Evolutionary conservation across 2,888 invertebrate species (phyloP).

Genomic region (Spilosoma lubricipeda): DNA sequence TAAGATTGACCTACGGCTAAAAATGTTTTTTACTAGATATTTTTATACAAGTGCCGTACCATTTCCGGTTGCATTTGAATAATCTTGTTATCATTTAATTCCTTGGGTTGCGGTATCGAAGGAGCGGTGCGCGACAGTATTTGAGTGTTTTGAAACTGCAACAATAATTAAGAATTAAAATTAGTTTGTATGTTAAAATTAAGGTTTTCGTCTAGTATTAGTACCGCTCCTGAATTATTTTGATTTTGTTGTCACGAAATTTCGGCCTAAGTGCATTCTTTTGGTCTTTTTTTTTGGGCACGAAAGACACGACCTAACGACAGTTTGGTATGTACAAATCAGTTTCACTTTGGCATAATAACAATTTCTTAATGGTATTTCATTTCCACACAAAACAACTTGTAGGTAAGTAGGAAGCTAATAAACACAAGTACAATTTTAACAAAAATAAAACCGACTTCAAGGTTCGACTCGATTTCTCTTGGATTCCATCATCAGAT

Average conservation of each 20-base stretch:
- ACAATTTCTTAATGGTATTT: too few species aligned
- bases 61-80: slow-evolving; percentile 10
- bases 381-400: too few species aligned
- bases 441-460: too few species aligned
- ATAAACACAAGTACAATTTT: too few species aligned
- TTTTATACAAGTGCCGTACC: slow-evolving; percentile 7
- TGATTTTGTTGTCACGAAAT: neutral
- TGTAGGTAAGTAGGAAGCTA: too few species aligned
- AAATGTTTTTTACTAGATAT: neutral
- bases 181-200: neutral
- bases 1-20: neutral
- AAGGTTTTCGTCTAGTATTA: neutral
- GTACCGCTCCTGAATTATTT: neutral
- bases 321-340: too few species aligned
- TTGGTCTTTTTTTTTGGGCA: neutral
- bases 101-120: slow-evolving; percentile 8
- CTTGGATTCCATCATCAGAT: too few species aligned
- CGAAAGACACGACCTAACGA: too few species aligned
- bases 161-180: neutral
- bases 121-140: slow-evolving; percentile 8
- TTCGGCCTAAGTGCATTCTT: neutral
- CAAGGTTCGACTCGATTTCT: too few species aligned
- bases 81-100: slow-evolving; percentile 6
- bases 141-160: slow-evolving; percentile 21
- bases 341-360: too few species aligned